Conservation (phyloP, 2,797 vertebrate species). For the Erethizon dorsatum region DNA sequence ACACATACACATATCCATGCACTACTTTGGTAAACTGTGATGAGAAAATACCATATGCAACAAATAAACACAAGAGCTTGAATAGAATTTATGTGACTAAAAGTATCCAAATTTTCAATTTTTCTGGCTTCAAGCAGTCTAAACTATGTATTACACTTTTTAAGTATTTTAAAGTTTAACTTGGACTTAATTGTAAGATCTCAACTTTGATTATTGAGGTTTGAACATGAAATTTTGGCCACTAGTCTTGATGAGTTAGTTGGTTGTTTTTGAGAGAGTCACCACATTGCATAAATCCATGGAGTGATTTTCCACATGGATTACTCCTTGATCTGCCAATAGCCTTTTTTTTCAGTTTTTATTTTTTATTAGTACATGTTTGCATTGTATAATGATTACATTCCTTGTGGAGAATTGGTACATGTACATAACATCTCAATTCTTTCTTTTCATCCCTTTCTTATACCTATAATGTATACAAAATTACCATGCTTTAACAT, state of each 20-base stretch:
- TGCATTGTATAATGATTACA: background rate
- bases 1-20: background rate
- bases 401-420: background rate
- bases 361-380: background rate
- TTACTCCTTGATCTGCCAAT: background rate
- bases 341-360: background rate
- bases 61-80: background rate
- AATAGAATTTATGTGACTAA: conserved; percentile 6
- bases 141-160: background rate
- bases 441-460: background rate
- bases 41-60: background rate
- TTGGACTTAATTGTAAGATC: background rate
- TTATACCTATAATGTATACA: background rate
- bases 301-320: background rate
- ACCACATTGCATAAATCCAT: background rate
- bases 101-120: background rate
- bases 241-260: background rate
- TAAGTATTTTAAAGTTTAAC: conserved; percentile 11
- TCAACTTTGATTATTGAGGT: background rate
- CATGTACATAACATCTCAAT: background rate
- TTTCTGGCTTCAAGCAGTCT: background rate
- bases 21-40: background rate
- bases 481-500: background rate
- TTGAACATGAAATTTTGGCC: background rate
- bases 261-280: background rate